These are phyloP conservation scores for Petromus typicus DNA, from an alignment of 2,113 vertebrate genomes.

Conservation along the genomic window DNA sequence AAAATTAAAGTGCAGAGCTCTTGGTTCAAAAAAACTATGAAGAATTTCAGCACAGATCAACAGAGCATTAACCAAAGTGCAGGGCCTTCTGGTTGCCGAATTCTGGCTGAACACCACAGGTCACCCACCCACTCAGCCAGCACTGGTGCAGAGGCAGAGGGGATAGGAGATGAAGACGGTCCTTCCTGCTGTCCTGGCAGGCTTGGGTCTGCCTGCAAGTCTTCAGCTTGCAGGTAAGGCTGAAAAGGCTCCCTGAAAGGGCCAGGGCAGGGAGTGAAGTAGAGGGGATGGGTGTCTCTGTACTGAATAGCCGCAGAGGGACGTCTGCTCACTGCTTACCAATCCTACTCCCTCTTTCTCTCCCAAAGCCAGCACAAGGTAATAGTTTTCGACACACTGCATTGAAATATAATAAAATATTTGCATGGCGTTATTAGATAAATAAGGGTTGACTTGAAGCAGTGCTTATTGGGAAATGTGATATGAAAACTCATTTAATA, in stretches of 20 bases:
- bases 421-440: slow-evolving; percentile 90
- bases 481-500: slow-evolving; percentile 89
- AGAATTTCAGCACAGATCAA: neutral
- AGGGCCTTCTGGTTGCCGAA: neutral
- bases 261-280: neutral
- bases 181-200: neutral
- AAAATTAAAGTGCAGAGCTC: neutral
- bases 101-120: neutral
- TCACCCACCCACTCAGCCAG: neutral
- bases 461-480: slow-evolving; percentile 88
- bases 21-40: neutral
- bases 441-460: slow-evolving; percentile 89
- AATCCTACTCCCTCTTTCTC: neutral
- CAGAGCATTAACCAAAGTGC: neutral
- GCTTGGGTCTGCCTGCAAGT: neutral
- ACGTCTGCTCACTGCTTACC: neutral
- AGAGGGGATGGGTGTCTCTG: too few species aligned
- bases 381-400: slow-evolving; percentile 86
- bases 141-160: neutral
- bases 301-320: neutral
- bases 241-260: neutral
- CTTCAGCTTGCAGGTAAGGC: neutral
- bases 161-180: neutral
- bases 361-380: slow-evolving; percentile 79
- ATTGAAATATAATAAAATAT: slow-evolving; percentile 90